Percentiles rank a stretch among this genome's conserved stretches.
phyloP scores from a whole-genome alignment of 1,140 invertebrate species.

The Drosophila chauvacae region DNA sequence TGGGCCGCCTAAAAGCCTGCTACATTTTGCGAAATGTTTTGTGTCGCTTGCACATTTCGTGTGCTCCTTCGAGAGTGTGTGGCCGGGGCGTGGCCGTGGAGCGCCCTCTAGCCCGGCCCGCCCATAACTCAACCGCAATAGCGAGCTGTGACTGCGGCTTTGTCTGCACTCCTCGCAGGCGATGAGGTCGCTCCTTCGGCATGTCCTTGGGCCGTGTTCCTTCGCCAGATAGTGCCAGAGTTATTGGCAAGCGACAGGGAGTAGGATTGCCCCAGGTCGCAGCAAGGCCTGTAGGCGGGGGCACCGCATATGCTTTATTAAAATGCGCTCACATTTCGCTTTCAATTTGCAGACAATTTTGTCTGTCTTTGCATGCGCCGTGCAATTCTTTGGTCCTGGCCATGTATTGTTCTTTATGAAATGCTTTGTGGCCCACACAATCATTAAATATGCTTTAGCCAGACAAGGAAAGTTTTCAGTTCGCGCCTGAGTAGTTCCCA shows the following conservation, averaged over 20 bases:
- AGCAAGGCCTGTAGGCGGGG: conserved; percentile 4
- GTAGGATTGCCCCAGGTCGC: conserved; percentile 15
- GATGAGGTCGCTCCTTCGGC: conserved; percentile 31
- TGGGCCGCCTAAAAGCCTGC: conserved; percentile 67
- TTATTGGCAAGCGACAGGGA: conserved; percentile 68
- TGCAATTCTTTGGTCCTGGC: conserved; percentile 17
- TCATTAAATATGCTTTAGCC: conserved; percentile 65
- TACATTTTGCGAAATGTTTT: conserved; percentile 66
- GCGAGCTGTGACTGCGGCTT: conserved; percentile 70
- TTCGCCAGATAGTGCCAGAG: conserved; percentile 73
- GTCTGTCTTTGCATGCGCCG: conserved; percentile 30
- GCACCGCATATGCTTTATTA: conserved; percentile 79
- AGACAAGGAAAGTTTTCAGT: conserved; percentile 35
- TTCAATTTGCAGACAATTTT: conserved; percentile 75
- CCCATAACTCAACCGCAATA: conserved; percentile 68
- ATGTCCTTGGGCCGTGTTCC: conserved; percentile 5
- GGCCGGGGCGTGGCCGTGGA: conserved; percentile 41
- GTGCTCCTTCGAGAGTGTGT: conserved; percentile 47
- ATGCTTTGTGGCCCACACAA: conserved; percentile 38
- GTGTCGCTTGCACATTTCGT: conserved; percentile 74
- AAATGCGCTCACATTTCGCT: conserved; percentile 75
- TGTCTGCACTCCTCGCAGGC: conserved; percentile 70
- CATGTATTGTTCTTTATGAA: conserved; percentile 43
- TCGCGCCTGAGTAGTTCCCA: conserved; percentile 30
- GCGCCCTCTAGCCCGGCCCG: conserved; percentile 17